Evolutionary conservation across 2,113 vertebrate genomes (phyloP).

Genomic region (Anoplopoma fimbria): DNA sequence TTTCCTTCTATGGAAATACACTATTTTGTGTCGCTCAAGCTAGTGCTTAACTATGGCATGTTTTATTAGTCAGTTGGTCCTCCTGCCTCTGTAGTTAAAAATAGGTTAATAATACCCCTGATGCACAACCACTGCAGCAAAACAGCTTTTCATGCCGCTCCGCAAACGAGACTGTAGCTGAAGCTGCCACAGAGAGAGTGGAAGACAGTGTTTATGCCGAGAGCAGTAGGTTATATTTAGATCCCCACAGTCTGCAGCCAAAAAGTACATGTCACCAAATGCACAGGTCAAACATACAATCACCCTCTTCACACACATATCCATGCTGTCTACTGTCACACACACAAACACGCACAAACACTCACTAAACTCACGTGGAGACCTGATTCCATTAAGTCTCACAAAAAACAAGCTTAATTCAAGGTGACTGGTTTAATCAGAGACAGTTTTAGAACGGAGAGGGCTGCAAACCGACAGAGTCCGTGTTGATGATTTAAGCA

Average conservation of each 20-base stretch:
- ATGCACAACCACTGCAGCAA: constrained; percentile 21
- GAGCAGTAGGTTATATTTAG: constrained; percentile 58
- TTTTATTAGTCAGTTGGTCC: not conserved
- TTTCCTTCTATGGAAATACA: not conserved
- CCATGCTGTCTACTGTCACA: not conserved
- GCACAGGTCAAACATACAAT: constrained; percentile 14
- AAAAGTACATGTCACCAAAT: constrained; percentile 24
- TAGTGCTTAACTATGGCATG: not conserved
- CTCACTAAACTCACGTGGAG: too few species aligned
- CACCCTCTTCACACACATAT: not conserved
- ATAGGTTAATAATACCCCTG: constrained; percentile 21
- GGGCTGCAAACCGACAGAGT: not conserved
- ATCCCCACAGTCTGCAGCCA: constrained; percentile 24
- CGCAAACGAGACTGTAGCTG: constrained; percentile 14
- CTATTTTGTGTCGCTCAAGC: not conserved
- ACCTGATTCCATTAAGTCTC: too few species aligned
- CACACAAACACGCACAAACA: not conserved
- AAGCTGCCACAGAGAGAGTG: constrained; percentile 14
- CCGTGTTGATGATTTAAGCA: too few species aligned
- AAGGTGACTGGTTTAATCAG: not conserved
- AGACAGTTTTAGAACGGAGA: not conserved
- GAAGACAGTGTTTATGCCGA: constrained; percentile 48
- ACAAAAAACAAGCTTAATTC: not conserved
- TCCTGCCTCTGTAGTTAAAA: constrained; percentile 16
- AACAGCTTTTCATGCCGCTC: constrained; percentile 24